Conservation (phyloP, 2,888 invertebrate species). For the Eulithis testata region DNA sequence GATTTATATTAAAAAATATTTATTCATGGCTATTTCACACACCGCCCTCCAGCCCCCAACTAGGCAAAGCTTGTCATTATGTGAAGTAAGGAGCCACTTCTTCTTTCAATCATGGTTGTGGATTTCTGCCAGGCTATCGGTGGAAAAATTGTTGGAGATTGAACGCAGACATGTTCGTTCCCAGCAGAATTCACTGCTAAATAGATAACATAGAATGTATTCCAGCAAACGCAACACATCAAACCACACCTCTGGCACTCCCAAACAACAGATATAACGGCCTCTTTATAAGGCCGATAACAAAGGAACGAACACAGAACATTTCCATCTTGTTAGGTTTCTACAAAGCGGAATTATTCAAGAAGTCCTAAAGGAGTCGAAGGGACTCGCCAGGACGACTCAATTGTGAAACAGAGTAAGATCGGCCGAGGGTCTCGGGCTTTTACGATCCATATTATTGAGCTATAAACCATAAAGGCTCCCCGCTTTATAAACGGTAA, state of each 20-base stretch:
- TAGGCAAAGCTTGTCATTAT: too few species aligned
- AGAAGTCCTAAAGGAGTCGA: conserved; percentile 59
- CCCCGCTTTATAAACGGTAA: conserved; percentile 71
- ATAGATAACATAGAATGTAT: conserved; percentile 6
- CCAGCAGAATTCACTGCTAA: background rate
- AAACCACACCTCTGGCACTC: conserved; percentile 19
- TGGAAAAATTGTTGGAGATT: too few species aligned
- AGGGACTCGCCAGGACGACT: conserved; percentile 65
- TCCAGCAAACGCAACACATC: conserved; percentile 1
- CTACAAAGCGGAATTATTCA: conserved; percentile 62
- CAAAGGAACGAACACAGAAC: conserved; percentile 48
- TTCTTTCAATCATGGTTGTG: too few species aligned
- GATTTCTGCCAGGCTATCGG: too few species aligned
- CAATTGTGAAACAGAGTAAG: conserved; percentile 68
- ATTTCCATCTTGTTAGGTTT: conserved; percentile 53
- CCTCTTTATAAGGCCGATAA: conserved; percentile 45
- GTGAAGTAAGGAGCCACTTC: too few species aligned
- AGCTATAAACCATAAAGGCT: conserved; percentile 78
- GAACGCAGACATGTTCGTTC: too few species aligned
- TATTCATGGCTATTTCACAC: too few species aligned
- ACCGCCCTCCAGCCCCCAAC: too few species aligned
- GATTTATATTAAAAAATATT: too few species aligned
- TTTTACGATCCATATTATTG: conserved; percentile 78
- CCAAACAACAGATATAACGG: conserved; percentile 39
- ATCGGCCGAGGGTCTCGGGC: conserved; percentile 63